Base-by-base conservation (phyloP, 2,113 vertebrate species). In the Sclerurus mexicanus region DNA sequence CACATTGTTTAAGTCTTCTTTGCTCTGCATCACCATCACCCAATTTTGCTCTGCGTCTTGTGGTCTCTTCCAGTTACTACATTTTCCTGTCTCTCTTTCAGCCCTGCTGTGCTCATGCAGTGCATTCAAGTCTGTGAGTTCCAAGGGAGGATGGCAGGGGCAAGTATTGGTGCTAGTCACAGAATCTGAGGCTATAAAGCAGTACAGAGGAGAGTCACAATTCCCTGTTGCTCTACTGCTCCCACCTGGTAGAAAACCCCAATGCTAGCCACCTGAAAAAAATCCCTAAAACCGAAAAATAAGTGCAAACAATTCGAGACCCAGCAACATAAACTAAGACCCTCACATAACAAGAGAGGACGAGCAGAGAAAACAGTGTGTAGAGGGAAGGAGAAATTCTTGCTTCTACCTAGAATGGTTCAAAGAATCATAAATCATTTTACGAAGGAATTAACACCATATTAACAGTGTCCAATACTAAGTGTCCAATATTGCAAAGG, bases 141-240 rank as follows among this genome's bases (percentile, higher is more conserved):
- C 10, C 24, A 7, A 17, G 11, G 19, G 0, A 3, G 2, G 2
- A 24, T 6, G 17, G 10, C 24, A 81, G 30, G 12, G 14, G 5
- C n/a, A 68, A 31, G 4, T 7, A 19, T 0, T 15, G 7, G 25
- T 16, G 31, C 6, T 12, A 46, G 6, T 4, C 14, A 22, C 5
- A 27, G 22, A 7, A 30, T 23, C 21, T 28, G 39, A 39, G n/a
- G 11, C 39, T 69, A 30, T 19, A 35, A 25, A 82, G 28, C 15
- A 64, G 16, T 0, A 30, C 15, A 4, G 3, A 55, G 6, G 4
- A 67, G 7, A 20, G 5, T 28, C 14, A 6, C 16, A 56, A 12
- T 18, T 81, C 9, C 8, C 6, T 23, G 14, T 8, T 40, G 18
- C 14, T 13, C 24, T 44, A 17, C 18, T 40, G 13, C 12, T 78